Base-by-base conservation (phyloP, 2,888 invertebrate species). In the Stegana nigrithorax region DNA sequence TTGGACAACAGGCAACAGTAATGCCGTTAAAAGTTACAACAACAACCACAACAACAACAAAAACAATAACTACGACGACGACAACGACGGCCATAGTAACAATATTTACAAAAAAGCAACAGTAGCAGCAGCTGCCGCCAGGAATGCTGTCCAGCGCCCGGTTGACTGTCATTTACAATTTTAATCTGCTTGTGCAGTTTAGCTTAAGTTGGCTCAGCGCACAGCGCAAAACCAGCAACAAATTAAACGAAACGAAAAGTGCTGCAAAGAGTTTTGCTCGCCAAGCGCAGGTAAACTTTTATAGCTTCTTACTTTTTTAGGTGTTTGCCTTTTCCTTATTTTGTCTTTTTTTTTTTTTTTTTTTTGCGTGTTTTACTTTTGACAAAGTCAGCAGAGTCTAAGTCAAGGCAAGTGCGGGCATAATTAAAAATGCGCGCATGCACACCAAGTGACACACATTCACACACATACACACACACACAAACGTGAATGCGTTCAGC, bases 121-220 rank as follows among this genome's bases (percentile, higher is more conserved):
- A 53, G 19, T 19, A 53, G 29, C 60, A 60, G n/a, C 60, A 53
- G 51, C 56, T 62, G 62, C 69, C 64, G 66, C 73, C 79, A 67
- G 68, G 64, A n/a, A n/a, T n/a, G 10, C 10, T n/a, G 2, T 36
- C 36, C n/a, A 10, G 23, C 10, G 47, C 25, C 68, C 61, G 69
- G 10, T 67, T 42, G 42, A 26, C 68, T 79, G 75, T 73, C 78
- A 75, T 75, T 79, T 75, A 75, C 73, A 75, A 77, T 79, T 75
- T 75, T 79, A 77, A 75, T 79, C 80, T 79, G 70, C 68, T 67
- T 70, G 66, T 79, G 75, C 75, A 75, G 75, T 68, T 73, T 73
- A 79, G 80, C 75, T 77, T 75, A 70, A 79, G 68, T 77, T 69
- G 63, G 67, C 62, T 25, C 58, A 58, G 67, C 68, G 75, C 77